phyloP scores from a whole-genome alignment of 2,113 vertebrate genomes.

The Pungitius pungitius region DNA sequence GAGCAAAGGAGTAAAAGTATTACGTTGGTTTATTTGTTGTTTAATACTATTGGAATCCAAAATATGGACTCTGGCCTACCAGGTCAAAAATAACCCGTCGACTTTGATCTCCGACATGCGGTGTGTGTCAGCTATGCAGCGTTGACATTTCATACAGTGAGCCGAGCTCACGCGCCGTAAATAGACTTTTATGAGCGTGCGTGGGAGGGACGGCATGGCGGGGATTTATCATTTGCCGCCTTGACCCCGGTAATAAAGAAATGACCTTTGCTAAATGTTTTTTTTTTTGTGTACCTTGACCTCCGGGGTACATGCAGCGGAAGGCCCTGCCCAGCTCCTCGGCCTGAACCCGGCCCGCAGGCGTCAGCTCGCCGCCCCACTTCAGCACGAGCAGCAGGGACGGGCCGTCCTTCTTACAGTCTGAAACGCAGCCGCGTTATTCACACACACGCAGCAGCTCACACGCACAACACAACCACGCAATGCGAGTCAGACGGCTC shows the following conservation, averaged over 20 bases:
- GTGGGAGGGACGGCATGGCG: background rate
- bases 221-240: background rate
- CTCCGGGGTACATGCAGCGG: constrained; percentile 98
- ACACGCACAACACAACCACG: background rate
- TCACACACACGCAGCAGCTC: background rate
- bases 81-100: background rate
- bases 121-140: background rate
- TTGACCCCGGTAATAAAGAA: background rate
- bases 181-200: background rate
- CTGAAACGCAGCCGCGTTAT: constrained; percentile 68
- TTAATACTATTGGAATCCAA: too few relatives aligned
- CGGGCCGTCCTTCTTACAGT: constrained; percentile 81
- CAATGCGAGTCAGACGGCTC: background rate
- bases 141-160: background rate
- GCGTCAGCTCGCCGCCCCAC: constrained; percentile 97
- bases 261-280: background rate
- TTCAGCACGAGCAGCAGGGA: constrained; percentile 93
- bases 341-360: constrained; percentile 92
- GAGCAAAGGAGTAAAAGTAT: too few relatives aligned
- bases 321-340: constrained; percentile 96
- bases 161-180: background rate
- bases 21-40: too few relatives aligned
- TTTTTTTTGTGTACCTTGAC: constrained; percentile 85
- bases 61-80: background rate
- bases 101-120: background rate